phyloP scores from a whole-genome alignment of 2,888 invertebrate species.

The Pristionchus maxplancki region DNA sequence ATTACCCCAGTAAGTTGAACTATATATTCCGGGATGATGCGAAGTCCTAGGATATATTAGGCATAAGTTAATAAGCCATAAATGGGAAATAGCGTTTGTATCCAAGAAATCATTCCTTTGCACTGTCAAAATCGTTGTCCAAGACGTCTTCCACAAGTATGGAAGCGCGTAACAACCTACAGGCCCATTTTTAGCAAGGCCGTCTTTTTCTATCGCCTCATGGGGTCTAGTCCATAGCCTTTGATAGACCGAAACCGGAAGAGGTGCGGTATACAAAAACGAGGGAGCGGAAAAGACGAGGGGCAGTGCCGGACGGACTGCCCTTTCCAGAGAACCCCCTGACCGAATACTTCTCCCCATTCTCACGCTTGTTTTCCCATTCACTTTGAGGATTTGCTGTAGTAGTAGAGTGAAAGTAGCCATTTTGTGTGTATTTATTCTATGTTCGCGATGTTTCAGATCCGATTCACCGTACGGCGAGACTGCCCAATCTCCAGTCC shows the following conservation, averaged over 20 bases:
- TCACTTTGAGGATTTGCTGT: neutral
- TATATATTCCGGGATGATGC: too few relatives aligned
- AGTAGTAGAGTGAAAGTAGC: too few relatives aligned
- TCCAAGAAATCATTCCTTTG: too few relatives aligned
- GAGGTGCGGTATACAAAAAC: neutral
- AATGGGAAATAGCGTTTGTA: too few relatives aligned
- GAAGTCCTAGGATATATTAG: too few relatives aligned
- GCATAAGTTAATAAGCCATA: too few relatives aligned
- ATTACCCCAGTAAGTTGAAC: neutral
- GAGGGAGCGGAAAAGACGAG: neutral
- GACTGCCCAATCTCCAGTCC: neutral
- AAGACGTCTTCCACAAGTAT: neutral
- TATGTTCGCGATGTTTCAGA: neutral
- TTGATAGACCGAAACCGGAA: constrained; percentile 27
- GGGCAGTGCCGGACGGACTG: neutral
- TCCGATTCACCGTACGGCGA: constrained; percentile 15
- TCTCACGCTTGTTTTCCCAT: neutral
- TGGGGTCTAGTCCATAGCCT: constrained; percentile 11
- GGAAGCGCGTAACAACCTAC: neutral
- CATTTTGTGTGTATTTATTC: too few relatives aligned
- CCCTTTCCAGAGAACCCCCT: neutral
- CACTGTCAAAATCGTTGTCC: too few relatives aligned
- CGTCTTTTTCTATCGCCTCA: neutral
- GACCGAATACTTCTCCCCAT: neutral
- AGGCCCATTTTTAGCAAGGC: neutral